Evolutionary conservation across 1,140 invertebrate species (phyloP).

Genomic region (Apocrypta bakeri): DNA sequence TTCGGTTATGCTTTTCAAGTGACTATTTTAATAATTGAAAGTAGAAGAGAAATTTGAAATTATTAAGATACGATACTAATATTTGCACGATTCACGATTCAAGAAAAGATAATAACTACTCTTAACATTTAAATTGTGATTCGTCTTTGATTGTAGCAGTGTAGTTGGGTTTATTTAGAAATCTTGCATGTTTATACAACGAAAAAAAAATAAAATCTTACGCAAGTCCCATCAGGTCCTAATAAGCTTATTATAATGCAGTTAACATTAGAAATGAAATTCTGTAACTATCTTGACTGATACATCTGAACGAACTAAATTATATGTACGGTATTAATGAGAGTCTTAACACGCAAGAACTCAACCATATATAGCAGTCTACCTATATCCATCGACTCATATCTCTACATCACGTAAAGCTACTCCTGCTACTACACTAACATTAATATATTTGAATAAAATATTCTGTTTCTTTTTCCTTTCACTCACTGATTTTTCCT

Average conservation of each 20-base stretch:
- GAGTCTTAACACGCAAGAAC: not conserved
- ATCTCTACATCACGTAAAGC: not conserved
- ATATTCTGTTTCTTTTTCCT: slow-evolving; percentile 27
- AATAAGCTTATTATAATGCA: not conserved
- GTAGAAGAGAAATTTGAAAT: too few species aligned
- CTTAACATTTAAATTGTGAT: too few species aligned
- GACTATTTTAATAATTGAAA: too few species aligned
- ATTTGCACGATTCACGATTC: too few species aligned
- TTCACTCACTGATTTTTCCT: slow-evolving; percentile 18
- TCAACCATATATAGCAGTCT: not conserved
- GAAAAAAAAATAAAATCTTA: too few species aligned
- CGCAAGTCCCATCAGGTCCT: too few species aligned
- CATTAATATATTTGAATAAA: slow-evolving; percentile 39
- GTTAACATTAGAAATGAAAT: not conserved
- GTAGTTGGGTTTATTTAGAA: too few species aligned
- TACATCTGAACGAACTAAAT: not conserved
- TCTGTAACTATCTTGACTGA: not conserved
- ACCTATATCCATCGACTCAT: not conserved
- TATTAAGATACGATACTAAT: too few species aligned
- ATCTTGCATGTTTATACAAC: too few species aligned
- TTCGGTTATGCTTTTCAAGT: too few species aligned
- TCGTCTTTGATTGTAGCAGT: too few species aligned
- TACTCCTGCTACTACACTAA: not conserved
- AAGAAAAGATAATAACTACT: too few species aligned
- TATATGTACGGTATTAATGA: not conserved